Evolutionary conservation across 2,888 invertebrate genomes (phyloP).

Genomic region (Platycnemis pennipes): DNA sequence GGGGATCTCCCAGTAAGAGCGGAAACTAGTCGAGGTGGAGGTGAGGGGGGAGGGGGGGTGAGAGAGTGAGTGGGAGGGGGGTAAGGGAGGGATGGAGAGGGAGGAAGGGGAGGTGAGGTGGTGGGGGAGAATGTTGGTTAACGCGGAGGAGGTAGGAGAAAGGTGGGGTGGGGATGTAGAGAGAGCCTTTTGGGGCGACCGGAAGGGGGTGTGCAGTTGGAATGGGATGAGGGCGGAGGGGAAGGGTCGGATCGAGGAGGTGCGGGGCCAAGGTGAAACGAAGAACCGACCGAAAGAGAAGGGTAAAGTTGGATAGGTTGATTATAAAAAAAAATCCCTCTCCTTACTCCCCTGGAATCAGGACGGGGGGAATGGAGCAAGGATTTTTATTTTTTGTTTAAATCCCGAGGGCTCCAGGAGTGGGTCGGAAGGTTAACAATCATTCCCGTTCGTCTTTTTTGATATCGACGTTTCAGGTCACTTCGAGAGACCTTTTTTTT

Average conservation of each 20-base stretch:
- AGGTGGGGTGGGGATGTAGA: neutral
- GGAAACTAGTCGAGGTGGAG: neutral
- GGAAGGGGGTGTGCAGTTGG: neutral
- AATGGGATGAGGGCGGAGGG: neutral
- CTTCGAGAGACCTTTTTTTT: too few relatives aligned
- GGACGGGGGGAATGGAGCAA: too few relatives aligned
- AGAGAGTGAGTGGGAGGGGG: too few relatives aligned
- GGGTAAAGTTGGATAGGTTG: too few relatives aligned
- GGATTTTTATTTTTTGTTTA: too few relatives aligned
- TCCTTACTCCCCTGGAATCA: too few relatives aligned
- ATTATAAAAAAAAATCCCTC: too few relatives aligned
- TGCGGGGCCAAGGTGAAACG: neutral
- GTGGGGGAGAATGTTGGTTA: neutral
- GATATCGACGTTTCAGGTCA: too few relatives aligned
- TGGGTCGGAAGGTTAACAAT: too few relatives aligned
- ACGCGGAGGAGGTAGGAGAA: neutral
- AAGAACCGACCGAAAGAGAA: too few relatives aligned
- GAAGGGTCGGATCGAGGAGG: neutral
- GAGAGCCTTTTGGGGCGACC: neutral
- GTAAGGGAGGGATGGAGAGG: neutral
- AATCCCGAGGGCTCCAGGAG: too few relatives aligned
- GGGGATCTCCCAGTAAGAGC: neutral
- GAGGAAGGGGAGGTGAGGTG: neutral
- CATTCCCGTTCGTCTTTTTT: too few relatives aligned
- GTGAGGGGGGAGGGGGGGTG: neutral